Conservation (phyloP, 2,113 vertebrate genomes). For the Rhea pennata region DNA sequence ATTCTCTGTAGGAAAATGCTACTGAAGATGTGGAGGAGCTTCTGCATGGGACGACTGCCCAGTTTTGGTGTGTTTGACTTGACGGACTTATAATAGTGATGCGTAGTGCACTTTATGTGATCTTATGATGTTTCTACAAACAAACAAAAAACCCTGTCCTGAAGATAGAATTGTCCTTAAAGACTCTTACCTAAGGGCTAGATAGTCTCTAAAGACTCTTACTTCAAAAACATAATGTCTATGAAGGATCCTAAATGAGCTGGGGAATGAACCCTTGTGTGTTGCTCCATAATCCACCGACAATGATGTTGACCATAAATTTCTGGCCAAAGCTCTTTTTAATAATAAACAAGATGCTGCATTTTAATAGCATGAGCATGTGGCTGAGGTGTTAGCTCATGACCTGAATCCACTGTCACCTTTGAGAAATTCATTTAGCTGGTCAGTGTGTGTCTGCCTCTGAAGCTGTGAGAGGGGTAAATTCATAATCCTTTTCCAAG, state of each 20-base stretch:
- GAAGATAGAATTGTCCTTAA: not conserved
- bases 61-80: not conserved
- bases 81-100: not conserved
- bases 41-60: not conserved
- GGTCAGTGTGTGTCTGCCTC: not conserved
- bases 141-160: not conserved
- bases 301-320: not conserved
- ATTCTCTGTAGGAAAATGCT: not conserved
- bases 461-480: not conserved
- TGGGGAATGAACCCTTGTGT: not conserved
- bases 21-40: not conserved
- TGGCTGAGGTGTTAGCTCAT: constrained; percentile 11
- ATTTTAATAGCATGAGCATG: not conserved
- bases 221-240: not conserved
- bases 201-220: not conserved
- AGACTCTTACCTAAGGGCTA: not conserved
- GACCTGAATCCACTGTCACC: not conserved
- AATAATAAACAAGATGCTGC: not conserved
- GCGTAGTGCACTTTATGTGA: not conserved
- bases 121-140: not conserved
- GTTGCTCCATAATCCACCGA: not conserved
- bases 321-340: not conserved
- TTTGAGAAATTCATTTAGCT: not conserved
- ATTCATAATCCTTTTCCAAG: not conserved
- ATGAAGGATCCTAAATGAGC: not conserved